These are phyloP conservation scores for Panurus biarmicus DNA, from an alignment of 2,113 vertebrate genomes.

Conservation along the genomic window DNA sequence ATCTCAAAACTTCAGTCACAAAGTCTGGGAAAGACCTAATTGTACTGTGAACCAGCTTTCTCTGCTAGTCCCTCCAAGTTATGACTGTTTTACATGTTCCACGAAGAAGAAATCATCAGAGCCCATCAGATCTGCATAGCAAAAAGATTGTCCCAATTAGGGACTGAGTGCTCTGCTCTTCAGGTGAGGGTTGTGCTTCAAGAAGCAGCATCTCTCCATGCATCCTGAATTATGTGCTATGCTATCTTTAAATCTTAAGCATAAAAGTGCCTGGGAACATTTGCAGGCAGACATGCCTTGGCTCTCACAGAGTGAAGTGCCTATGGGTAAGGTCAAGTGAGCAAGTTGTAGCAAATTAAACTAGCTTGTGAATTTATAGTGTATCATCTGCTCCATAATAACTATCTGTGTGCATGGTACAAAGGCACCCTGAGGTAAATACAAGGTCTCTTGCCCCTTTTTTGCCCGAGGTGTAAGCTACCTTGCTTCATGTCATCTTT, in stretches of 20 bases:
- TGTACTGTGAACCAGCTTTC: background rate
- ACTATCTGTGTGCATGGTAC: background rate
- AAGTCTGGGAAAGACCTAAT: background rate
- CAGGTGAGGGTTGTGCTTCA: background rate
- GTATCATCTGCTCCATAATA: background rate
- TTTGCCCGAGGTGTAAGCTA: background rate
- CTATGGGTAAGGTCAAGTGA: background rate
- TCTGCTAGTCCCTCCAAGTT: background rate
- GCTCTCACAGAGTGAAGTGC: background rate
- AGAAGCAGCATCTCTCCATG: background rate
- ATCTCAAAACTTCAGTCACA: background rate
- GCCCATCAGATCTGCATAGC: background rate
- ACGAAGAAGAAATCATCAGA: background rate
- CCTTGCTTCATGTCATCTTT: background rate
- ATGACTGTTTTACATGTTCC: rapidly evolving
- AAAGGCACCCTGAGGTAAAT: background rate
- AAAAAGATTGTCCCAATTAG: background rate
- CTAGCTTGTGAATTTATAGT: background rate
- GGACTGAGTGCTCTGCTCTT: background rate
- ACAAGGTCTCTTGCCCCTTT: background rate
- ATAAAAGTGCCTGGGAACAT: background rate
- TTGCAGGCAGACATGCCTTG: background rate
- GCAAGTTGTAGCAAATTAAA: background rate
- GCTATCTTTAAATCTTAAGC: background rate
- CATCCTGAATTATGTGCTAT: background rate